Base-by-base conservation (phyloP, 2,113 vertebrate species). In the Parus major region DNA sequence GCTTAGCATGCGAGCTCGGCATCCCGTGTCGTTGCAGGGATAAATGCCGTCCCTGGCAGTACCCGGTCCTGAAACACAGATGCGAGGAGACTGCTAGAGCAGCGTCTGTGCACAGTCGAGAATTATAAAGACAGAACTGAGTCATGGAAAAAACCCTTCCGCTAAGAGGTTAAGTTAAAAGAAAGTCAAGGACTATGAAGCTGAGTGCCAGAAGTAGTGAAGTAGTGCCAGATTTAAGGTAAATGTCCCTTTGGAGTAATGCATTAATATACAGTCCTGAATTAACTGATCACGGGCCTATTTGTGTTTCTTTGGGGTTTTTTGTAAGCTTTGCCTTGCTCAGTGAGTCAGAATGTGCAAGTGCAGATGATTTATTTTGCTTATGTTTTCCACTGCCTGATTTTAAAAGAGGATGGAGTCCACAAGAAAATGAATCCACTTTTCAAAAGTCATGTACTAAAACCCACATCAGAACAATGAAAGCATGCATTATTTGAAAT, bases 11-110 rank as follows among this genome's bases (percentile, higher is more conserved):
- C 15, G 8, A 60, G 56, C 52, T 23, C 61, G 17, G 61, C 49
- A 11, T 18, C 65, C 18, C 31, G 7, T 1, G 3, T 11, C 9
- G 16, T 9, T 4, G 0, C 44, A 6, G 41, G 33, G 44, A 6
- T 44, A 44, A 72, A 10, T 6, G 21, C 64, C 49, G 44, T 10
- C 27, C 46, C 46, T 11, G 12, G 46, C n/a, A 21, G 35, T 10
- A 0, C 28, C 23, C 27, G 0, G 15, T 24, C 25, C 2, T 41
- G 55, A 33, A 68, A 41, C 41, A 11, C 66, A 2, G 25, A 15
- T 17, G 55, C 33, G 33, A 33, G 31, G 15, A 41, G 52, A 5
- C 11, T 18, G 63, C 63, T 50, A 8, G 24, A 57, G 46, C n/a
- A 17, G 33, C 2, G 3, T 19, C 55, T 12, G 27, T 7, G 49